Percentiles rank a stretch among this genome's conserved stretches.
Evolutionary conservation across 2,888 invertebrate genomes (phyloP).

Genomic region (Bombylius major): DNA sequence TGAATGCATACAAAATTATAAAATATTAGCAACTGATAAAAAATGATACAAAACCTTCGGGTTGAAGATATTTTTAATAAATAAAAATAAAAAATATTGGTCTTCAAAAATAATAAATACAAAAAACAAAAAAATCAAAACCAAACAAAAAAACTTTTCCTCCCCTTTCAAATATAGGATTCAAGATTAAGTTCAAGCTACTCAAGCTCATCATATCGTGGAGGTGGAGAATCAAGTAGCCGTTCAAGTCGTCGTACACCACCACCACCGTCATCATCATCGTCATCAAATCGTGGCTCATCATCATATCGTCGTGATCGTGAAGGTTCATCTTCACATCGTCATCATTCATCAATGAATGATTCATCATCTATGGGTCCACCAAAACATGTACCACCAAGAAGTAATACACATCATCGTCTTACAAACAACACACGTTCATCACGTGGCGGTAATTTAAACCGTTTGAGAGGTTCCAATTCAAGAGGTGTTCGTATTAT

Average conservation of each 20-base stretch:
- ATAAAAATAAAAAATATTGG: background rate
- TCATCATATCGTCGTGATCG: conserved; percentile 19
- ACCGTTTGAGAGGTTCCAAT: conserved; percentile 23
- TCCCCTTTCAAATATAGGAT: conserved; percentile 21
- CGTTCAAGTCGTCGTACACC: conserved; percentile 19
- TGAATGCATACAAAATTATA: background rate
- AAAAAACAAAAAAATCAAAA: conserved; percentile 13
- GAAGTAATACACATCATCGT: conserved; percentile 24
- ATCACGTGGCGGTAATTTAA: conserved; percentile 24
- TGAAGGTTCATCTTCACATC: conserved; percentile 8
- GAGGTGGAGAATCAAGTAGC: conserved; percentile 24
- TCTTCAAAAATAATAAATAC: conserved; percentile 1
- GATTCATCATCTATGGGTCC: conserved; percentile 30
- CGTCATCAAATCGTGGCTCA: conserved; percentile 19
- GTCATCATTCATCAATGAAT: conserved; percentile 11
- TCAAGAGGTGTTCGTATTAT: conserved; percentile 22
- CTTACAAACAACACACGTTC: conserved; percentile 17
- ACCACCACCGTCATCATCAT: conserved; percentile 18
- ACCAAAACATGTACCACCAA: conserved; percentile 30
- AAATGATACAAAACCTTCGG: background rate
- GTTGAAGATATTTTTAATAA: background rate
- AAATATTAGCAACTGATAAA: background rate
- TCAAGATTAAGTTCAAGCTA: conserved; percentile 23
- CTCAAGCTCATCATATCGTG: conserved; percentile 34
- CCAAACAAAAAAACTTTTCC: conserved; percentile 15